Evolutionary conservation across 2,797 vertebrate genomes (phyloP), one percentile per base, ranked within the genome.

Genomic region (Hybognathus amarus): DNA sequence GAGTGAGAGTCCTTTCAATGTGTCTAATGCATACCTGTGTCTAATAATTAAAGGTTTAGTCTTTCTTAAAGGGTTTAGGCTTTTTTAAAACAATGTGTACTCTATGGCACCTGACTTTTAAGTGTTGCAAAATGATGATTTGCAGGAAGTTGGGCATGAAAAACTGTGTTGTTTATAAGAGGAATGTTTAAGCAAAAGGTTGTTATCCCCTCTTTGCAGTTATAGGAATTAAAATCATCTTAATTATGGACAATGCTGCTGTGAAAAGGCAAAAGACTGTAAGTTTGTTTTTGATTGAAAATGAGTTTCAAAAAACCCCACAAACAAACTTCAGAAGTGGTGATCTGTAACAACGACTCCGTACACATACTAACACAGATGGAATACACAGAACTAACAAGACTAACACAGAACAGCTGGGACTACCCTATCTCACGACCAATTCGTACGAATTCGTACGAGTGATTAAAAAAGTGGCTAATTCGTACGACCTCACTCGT

Each of bases 11-110:
- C 18, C 63, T 83, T 68, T 66, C 81, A 77, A 68, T 83, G 73
- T 68, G 73, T 56, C 36, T 83, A 68, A 82, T 76, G 80, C 47
- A 56, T 56, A 83, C 81, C 81, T 83, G 63, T 45, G 73, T 76
- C 71, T 68, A 67, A 76, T 77, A 83, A 83, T 83, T 83, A 83
- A 76, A 83, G 56, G 71, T 83, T 77, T 76, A 76, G 75, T 82
- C 71, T 45, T 67, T 67, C 47, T 76, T 17, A 82, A 68, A 82
- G 36, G 71, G 61, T 75, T 76, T 68, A 42, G 50, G 73, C 3
- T 76, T 47, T 83, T 47, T 76, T 59, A 83, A 76, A 76, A 38
- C 73, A 59, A 77, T 77, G 27, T 52, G 81, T 56, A 59, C 71
- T 83, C 27, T 24, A 45, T 76, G 81, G 81, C 73, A 45, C 68